Conservation (phyloP, 2,113 vertebrate genomes). For the Ciconia stormi region DNA sequence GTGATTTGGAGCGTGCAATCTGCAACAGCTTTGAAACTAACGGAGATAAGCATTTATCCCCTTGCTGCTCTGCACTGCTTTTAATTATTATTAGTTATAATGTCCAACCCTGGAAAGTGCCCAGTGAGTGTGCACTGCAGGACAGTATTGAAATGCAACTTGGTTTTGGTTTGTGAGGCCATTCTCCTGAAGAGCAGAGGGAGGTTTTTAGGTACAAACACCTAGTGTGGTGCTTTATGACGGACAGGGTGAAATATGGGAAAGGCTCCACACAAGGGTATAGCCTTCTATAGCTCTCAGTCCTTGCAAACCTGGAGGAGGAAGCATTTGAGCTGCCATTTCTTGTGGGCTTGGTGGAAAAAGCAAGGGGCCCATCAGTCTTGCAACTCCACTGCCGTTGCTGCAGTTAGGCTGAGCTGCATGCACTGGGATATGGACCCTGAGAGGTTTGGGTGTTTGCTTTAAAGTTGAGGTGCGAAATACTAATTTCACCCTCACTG, state of each 20-base stretch:
- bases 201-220: background rate
- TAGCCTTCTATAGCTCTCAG: fast-evolving
- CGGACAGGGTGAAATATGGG: background rate
- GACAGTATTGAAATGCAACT: background rate
- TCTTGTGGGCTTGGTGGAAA: background rate
- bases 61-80: background rate
- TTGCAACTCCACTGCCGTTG: background rate
- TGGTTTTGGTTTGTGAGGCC: background rate
- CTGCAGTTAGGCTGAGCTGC: background rate
- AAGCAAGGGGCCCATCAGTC: background rate
- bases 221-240: background rate
- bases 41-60: background rate
- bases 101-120: background rate
- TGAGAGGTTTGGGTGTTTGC: background rate
- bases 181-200: background rate
- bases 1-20: background rate
- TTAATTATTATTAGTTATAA: background rate
- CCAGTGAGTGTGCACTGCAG: background rate
- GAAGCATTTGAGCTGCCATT: background rate
- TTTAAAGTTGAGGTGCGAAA: background rate
- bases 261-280: background rate
- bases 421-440: fast-evolving
- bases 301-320: background rate
- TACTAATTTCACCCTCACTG: background rate
- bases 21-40: background rate